phyloP scores from a whole-genome alignment of 2,797 vertebrate species.

The Gastrophryne carolinensis region DNA sequence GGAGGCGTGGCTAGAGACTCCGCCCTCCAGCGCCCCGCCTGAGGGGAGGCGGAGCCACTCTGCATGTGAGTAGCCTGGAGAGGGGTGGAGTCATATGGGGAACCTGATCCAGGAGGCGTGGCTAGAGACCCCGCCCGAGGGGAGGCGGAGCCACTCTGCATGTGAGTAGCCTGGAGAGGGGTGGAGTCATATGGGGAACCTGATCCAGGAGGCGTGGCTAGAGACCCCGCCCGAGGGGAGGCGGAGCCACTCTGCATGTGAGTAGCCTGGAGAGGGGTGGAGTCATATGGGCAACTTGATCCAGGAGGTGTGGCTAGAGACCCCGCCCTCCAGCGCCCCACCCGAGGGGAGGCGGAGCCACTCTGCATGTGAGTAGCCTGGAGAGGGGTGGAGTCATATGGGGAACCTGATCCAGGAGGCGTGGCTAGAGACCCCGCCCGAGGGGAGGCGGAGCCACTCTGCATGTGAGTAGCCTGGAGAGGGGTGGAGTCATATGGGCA shows the following conservation, averaged over 20 bases:
- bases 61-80: slow-evolving; percentile 81
- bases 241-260: not conserved
- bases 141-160: slow-evolving; percentile 92
- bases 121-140: slow-evolving; percentile 88
- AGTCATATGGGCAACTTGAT: no score
- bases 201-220: slow-evolving; percentile 89
- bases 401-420: slow-evolving; percentile 87
- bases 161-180: slow-evolving; percentile 74
- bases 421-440: slow-evolving; percentile 87
- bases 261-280: no score
- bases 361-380: slow-evolving; percentile 87
- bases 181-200: slow-evolving; percentile 63
- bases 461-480: no score
- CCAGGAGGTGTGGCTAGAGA: no score
- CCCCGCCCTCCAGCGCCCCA: no score
- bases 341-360: slow-evolving; percentile 93
- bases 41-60: slow-evolving; percentile 95
- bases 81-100: not conserved
- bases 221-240: slow-evolving; percentile 77
- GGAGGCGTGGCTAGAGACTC: slow-evolving; percentile 88
- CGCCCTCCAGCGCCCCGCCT: slow-evolving; percentile 78
- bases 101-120: slow-evolving; percentile 91
- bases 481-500: no score
- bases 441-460: not conserved
- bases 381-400: not conserved